phyloP scores from a whole-genome alignment of 2,113 vertebrate genomes.

The Neopipo cinnamomea region DNA sequence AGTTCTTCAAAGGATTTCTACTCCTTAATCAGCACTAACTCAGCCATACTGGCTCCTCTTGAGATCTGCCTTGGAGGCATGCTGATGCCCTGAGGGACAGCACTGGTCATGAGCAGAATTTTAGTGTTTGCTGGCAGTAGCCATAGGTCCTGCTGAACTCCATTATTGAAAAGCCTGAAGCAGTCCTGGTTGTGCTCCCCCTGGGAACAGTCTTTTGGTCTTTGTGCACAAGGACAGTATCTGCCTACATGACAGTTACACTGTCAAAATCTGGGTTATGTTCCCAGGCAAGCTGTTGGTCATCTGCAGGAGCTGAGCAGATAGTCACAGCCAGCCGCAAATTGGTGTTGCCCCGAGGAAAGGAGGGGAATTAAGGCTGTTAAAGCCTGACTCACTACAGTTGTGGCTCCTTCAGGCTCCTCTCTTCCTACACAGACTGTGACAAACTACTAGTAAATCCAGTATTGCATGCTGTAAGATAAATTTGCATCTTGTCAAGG shows the following conservation, averaged over 20 bases:
- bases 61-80: background rate
- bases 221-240: background rate
- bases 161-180: background rate
- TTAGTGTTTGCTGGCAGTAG: background rate
- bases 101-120: background rate
- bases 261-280: background rate
- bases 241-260: background rate
- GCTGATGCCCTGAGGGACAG: background rate
- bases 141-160: background rate
- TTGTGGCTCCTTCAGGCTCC: background rate
- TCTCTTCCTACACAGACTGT: background rate
- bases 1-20: slow-evolving; percentile 16
- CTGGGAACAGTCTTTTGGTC: background rate
- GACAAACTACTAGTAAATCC: background rate
- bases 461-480: background rate
- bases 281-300: slow-evolving; percentile 34
- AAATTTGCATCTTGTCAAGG: background rate
- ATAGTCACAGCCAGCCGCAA: background rate
- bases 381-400: background rate
- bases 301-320: background rate
- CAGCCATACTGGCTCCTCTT: background rate
- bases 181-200: background rate
- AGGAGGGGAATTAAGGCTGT: background rate
- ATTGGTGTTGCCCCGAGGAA: background rate
- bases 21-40: slow-evolving; percentile 21